Base-by-base conservation (phyloP, 92 coral and sea anemone species). In the Anthopleura xanthogrammica region DNA sequence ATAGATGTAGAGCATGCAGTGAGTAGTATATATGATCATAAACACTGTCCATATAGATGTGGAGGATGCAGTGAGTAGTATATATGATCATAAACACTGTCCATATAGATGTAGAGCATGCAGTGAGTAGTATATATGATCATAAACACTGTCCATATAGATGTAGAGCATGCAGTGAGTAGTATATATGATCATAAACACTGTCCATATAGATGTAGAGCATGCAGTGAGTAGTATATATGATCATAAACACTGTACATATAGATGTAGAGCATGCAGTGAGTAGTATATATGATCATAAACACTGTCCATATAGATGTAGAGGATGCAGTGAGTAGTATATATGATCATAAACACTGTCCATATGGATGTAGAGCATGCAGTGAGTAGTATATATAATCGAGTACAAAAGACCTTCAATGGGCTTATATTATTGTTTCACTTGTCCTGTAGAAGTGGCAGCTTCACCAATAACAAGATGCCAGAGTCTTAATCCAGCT, bases 101-200 rank as follows among this genome's bases (percentile, higher is more conserved):
- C 73, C 85, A 29, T 72, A 16, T 60, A 8, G 54, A 16, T 82
- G 85, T 55, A 58, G 79, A 23, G 57, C n/a, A 0, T 82, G 85
- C 42, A 82, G 85, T 82, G 72, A 82, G 85, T 82, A 23, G 36
- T 29, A 29, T 29, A 48, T 3, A 40, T 3, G 72, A 83, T 41
- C 41, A 52, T n/a, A 36, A 17, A 73, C 16, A 39, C 54, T 83
- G 86, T 43, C 74, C 86, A 39, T 72, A 19, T 64, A 11, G 56
- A 16, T 83, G 86, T 57, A 60, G 80, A 52, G 60, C 11, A 1
- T 83, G 86, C 46, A 83, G 86, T 83, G 74, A 83, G 86, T 83
- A 29, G 5, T 46, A 46, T 29, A 46, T 2, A 39, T 1, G 71
- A 82, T 52, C 55, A 65, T 17, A 24, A 14, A 72, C 19, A 36